Conservation (phyloP, 2,888 invertebrate genomes). For the Drosophila sordidula region DNA sequence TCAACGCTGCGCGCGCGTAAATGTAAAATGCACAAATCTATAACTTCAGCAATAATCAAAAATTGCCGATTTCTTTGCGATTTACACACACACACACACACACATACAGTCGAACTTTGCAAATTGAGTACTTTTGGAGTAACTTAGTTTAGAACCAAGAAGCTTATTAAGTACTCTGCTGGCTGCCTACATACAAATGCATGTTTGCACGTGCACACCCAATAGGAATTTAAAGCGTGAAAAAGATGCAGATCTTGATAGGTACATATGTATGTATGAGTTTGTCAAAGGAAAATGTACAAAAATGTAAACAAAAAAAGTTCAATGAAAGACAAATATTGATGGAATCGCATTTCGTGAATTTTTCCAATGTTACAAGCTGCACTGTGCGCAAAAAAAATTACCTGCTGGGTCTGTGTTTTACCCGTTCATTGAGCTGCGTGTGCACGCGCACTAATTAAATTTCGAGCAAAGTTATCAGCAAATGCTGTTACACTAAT, state of each 20-base stretch:
- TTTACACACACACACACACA: no score
- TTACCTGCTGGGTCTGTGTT: background rate
- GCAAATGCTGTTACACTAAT: background rate
- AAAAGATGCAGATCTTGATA: background rate
- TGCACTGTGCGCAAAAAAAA: no score
- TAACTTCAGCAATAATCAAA: background rate
- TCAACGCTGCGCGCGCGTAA: slow-evolving; percentile 15
- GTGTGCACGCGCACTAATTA: slow-evolving; percentile 36
- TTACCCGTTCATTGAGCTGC: slow-evolving; percentile 12
- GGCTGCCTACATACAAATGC: no score
- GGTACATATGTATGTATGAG: no score
- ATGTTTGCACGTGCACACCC: no score
- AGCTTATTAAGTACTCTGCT: no score
- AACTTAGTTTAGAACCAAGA: background rate
- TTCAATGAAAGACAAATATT: no score
- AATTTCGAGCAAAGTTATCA: slow-evolving; percentile 20
- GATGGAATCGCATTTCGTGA: no score
- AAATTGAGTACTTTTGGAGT: background rate
- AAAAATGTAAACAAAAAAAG: no score
- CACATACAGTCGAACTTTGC: background rate
- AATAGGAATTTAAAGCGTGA: background rate
- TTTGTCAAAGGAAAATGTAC: background rate
- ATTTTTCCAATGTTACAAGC: background rate
- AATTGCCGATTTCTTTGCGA: no score
- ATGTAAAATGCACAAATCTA: background rate